Evolutionary conservation across 2,113 vertebrate genomes (phyloP).

Genomic region (Casuarius casuarius): DNA sequence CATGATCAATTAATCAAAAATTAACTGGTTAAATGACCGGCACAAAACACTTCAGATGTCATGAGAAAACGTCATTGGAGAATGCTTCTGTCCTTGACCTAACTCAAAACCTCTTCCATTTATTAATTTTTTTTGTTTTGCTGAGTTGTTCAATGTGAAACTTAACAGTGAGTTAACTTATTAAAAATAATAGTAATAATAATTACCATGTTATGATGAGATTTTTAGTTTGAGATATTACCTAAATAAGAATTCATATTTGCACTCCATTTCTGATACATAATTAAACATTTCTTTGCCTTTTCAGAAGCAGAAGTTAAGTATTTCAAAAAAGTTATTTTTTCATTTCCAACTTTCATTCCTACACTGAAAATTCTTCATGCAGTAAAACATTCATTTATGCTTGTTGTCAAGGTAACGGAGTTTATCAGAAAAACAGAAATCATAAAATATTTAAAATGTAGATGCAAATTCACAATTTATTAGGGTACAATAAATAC

Average conservation of each 20-base stretch:
- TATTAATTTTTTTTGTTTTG: constrained; percentile 1
- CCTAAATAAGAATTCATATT: constrained; percentile 42
- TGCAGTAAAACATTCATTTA: neutral
- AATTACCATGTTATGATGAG: neutral
- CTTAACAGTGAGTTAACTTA: neutral
- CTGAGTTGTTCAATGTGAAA: constrained; percentile 14
- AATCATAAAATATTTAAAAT: constrained; percentile 25
- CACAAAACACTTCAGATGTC: neutral
- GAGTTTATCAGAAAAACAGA: constrained; percentile 11
- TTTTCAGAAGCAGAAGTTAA: neutral
- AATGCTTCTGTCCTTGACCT: neutral
- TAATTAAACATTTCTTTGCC: neutral
- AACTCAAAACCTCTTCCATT: neutral
- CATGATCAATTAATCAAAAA: neutral
- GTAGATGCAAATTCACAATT: neutral
- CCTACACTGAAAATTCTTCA: neutral
- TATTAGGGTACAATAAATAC: neutral
- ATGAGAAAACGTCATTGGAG: constrained; percentile 19
- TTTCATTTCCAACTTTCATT: neutral
- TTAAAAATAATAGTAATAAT: neutral
- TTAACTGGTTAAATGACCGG: neutral
- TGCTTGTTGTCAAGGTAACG: constrained; percentile 44
- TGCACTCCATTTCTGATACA: constrained; percentile 7
- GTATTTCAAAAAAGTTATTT: neutral
- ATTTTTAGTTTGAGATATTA: constrained; percentile 13